A percentile compares a stretch with the other conserved stretches of the same genome.
These are phyloP conservation scores for Hydrotaea cyrtoneurina DNA, from an alignment of 2,888 invertebrate species.

Conservation along the genomic window DNA sequence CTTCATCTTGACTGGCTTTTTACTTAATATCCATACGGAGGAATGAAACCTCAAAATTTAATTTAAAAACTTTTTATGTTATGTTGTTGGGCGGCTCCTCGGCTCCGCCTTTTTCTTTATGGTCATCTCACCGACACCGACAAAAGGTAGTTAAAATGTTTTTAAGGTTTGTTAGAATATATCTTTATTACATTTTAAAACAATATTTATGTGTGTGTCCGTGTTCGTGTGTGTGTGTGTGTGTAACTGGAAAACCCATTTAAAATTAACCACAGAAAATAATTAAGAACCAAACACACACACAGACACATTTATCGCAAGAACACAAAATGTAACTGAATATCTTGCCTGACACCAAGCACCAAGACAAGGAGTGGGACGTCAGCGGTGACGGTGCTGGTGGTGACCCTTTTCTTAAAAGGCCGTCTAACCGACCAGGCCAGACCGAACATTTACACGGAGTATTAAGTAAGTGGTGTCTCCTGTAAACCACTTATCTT, in stretches of 20 bases:
- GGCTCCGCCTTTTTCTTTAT: not conserved
- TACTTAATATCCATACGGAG: not conserved
- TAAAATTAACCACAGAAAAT: slow-evolving; percentile 44
- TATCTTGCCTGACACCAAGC: not conserved
- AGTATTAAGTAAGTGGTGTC: slow-evolving; percentile 9
- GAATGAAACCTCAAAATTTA: slow-evolving; percentile 48
- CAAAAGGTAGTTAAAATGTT: slow-evolving; percentile 34
- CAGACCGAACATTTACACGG: slow-evolving; percentile 5
- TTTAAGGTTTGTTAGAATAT: slow-evolving; percentile 33
- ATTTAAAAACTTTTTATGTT: slow-evolving; percentile 43
- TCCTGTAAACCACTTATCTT: slow-evolving; percentile 21
- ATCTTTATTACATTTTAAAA: slow-evolving; percentile 31
- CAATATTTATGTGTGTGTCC: slow-evolving; percentile 34
- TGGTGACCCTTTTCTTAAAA: slow-evolving; percentile 8
- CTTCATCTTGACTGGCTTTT: not conserved
- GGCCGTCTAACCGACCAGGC: not conserved
- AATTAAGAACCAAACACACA: slow-evolving; percentile 28
- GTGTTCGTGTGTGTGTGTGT: slow-evolving; percentile 5
- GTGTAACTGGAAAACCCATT: not conserved
- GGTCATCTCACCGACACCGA: slow-evolving; percentile 14
- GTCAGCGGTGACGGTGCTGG: not conserved
- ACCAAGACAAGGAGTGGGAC: not conserved
- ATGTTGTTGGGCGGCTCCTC: not conserved
- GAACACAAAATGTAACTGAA: not conserved
- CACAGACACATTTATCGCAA: not conserved